Base-by-base conservation (phyloP, 1,140 invertebrate species). In the Magallana ariakensis region DNA sequence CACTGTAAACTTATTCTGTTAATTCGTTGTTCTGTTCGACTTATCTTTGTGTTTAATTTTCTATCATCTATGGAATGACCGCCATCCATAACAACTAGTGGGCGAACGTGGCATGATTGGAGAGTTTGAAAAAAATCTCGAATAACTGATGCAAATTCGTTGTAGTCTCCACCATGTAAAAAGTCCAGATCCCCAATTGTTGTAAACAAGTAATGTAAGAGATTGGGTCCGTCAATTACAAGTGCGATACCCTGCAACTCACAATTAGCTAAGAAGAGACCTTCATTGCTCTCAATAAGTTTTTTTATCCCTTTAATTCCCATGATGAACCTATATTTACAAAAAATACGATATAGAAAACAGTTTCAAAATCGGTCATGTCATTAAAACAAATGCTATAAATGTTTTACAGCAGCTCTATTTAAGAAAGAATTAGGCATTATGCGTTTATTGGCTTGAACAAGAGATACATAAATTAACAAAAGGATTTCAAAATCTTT, bases 121-220 rank as follows among this genome's bases (percentile, higher is more conserved):
- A 98, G 94, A 16, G 96, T 94, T 10, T 96, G 94, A 91, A 98
- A 98, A 91, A 98, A 98, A 13, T 96, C 95, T 62, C 94, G 93
- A 11, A 97, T 95, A 33, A 94, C 94, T 19, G 95, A 91, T 5
- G 96, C 96, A 94, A 96, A 97, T 90, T 96, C 96, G 90, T 98
- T 97, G 92, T 98, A 98, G 93, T 98, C 97, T 0, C 98, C 98
- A 22, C 97, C 97, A 94, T 97, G 98, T 1, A 96, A 95, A 75
- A 96, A 96, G 90, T 96, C 96, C 83, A 95, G 95, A 85, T 95
- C 96, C 3, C 96, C 93, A 19, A 94, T 95, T 54, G 33, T 56
- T 88, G 95, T 95, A 90, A 97, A 98, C 0, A 98, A 91, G 91
- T 97, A 96, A 84, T 96, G 96, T 53, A 96, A 96, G 60, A 98